Base-by-base conservation (phyloP, 2,888 invertebrate genomes). In the Glomeris marginata region DNA sequence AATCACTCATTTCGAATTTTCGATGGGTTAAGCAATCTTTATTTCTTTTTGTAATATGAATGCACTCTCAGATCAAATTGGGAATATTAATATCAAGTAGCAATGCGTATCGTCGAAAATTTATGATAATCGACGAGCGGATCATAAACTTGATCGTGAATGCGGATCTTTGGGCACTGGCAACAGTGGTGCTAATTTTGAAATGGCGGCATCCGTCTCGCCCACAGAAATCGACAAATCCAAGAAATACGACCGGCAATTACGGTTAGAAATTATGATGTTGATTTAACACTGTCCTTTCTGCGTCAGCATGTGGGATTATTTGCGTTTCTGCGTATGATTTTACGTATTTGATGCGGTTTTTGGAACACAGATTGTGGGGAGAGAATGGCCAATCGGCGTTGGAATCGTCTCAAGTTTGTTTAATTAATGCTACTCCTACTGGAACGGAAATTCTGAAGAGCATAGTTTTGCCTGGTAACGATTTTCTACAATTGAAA, bases 331-430 rank as follows among this genome's bases (percentile, higher is more conserved):
- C 34, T 2, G 11, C 15, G 18, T 28, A 16, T n/a, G 15, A 41
- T 13, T 51, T 10, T 44, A 22, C 20, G 15, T n/a, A 45, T 42
- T 13, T 16, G 40, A 51, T 38, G 33, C n/a, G 38, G 34, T 41
- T 33, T 2, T 16, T 49, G 18, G 8, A 10, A 10, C 54, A 1
- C 59, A 85, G 90, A 63, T 74, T 99, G 60, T 99, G 98, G 98
- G 97, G 97, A 55, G 97, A 98, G 65, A 92, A 95, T 69, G 98
- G 98, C 0, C 98, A 98, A 70, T 69, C 75, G 55, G 75, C 84
- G 2, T 72, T 98, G 51, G 95, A 97, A 73, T 75, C 76, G 55
- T 81, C 92, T 15, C 84, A 86, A 65, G 79, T 97, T 58, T 97
- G 95, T 66, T 67, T 98, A 21, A 81, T 98, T 56, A 92, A 94